Base-by-base conservation (phyloP, 30 jellyfish, hydroid and myxozoan species). In the Catostylus mosaicus region DNA sequence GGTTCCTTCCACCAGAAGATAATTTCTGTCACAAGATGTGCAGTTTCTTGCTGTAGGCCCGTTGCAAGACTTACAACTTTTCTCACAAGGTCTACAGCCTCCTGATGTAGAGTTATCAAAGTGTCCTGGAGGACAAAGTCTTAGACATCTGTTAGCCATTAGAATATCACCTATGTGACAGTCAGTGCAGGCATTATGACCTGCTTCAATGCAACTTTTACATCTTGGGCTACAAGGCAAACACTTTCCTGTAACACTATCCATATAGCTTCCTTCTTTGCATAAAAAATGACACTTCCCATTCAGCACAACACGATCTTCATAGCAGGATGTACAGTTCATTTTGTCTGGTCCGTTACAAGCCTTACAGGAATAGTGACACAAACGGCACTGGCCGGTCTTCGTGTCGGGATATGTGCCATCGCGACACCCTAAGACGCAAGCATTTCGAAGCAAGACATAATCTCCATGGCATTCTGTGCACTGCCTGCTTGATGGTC, bases 161-260 rank as follows among this genome's bases (percentile, higher is more conserved):
- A 93, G 84, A 34, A 52, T 43, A 34, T 87, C 76, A 35, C 85
- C 91, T 23, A 65, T 35, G 52, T 78, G 71, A 45, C 98, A 93
- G 16, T 92, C 93, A 24, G 91, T 84, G 77, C 98, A 93, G 62
- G 88, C 65, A 47, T 77, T 52, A 3, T 54, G 12, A 0, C 46
- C 56, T 2, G 97, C 89, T 31, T 97, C 99, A 54, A 11, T 67
- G 83, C 99, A 95, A 7, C 98, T 46, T 35, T 87, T 87, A 82
- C 99, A 95, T 10, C 88, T 68, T 27, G 61, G 64, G 64, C 89
- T 97, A 72, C 99, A 95, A 2, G 35, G 83, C 76, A 68, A 48
- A 78, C 99, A 95, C n/a, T 69, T 67, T n/a, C 88, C 75, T 1
- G 85, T 78, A 18, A 30, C 48, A 0, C 57, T 81, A 43, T 83